Evolutionary conservation across 2,113 vertebrate species (phyloP).

Genomic region (Symphodus melops): DNA sequence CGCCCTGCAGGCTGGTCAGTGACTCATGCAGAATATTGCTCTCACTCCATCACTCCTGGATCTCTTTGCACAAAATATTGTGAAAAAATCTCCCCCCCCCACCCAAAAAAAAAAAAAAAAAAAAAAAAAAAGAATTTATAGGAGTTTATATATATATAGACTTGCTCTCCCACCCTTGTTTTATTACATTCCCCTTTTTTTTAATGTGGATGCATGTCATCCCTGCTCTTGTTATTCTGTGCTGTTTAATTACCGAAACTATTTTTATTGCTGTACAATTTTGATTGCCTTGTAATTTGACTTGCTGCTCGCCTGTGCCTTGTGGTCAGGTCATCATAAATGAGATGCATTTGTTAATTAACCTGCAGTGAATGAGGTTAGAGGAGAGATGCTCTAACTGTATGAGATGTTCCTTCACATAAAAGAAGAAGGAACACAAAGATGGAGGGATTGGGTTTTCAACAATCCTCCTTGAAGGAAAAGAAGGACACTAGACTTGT

Average conservation of each 20-base stretch:
- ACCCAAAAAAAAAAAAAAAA: too few relatives aligned
- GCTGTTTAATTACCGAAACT: constrained; percentile 49
- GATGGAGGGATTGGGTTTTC: constrained; percentile 1
- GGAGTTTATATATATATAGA: constrained; percentile 9
- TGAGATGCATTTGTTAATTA: constrained; percentile 56
- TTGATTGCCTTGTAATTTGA: constrained; percentile 48
- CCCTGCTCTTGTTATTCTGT: constrained; percentile 31
- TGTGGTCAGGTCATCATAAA: constrained; percentile 36
- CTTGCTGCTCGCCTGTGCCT: constrained; percentile 6
- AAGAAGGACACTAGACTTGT: neutral
- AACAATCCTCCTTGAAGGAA: constrained; percentile 5
- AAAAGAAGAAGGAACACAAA: constrained; percentile 3
- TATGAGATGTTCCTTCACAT: neutral
- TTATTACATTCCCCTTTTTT: constrained; percentile 26
- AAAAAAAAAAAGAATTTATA: constrained; percentile 23
- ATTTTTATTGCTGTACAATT: constrained; percentile 30
- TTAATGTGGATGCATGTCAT: constrained; percentile 2
- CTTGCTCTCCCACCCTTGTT: constrained; percentile 10
- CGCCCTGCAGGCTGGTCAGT: neutral
- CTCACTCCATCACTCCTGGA: constrained; percentile 10
- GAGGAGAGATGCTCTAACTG: constrained; percentile 20
- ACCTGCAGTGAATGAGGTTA: constrained; percentile 54
- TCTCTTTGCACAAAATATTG: neutral
- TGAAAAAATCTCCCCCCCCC: neutral
- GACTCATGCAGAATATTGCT: constrained; percentile 19